Conservation (phyloP, 2,113 vertebrate species). For the Sciurus niger region DNA sequence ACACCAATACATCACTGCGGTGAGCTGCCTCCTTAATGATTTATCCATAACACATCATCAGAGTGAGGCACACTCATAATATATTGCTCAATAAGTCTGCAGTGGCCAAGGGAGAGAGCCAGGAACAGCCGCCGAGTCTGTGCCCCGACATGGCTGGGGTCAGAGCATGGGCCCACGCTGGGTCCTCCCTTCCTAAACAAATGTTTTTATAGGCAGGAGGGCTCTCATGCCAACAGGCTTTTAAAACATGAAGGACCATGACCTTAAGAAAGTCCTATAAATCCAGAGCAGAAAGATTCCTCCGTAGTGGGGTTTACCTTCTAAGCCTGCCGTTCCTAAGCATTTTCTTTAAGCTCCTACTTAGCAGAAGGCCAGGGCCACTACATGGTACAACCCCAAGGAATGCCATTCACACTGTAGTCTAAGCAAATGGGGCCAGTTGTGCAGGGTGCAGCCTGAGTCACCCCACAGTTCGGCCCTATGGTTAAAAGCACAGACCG, state of each 20-base stretch:
- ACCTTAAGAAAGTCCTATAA: slow-evolving; percentile 63
- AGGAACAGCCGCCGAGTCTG: not conserved
- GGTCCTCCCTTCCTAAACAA: slow-evolving; percentile 61
- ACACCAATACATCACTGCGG: slow-evolving; percentile 41
- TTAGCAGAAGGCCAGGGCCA: not conserved
- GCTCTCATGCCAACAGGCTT: slow-evolving; percentile 6
- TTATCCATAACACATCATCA: slow-evolving; percentile 79
- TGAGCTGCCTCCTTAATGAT: slow-evolving; percentile 75
- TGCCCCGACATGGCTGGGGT: slow-evolving; percentile 55
- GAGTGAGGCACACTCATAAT: slow-evolving; percentile 64
- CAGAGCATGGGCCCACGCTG: not conserved
- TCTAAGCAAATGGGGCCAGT: not conserved
- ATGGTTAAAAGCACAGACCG: not conserved
- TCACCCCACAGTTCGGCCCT: not conserved
- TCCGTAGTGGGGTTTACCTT: not conserved
- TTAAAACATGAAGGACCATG: slow-evolving; percentile 41
- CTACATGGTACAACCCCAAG: not conserved
- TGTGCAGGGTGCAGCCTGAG: not conserved
- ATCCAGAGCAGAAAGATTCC: slow-evolving; percentile 45
- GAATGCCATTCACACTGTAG: fast-evolving
- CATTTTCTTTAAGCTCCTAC: not conserved
- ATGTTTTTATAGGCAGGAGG: slow-evolving; percentile 57
- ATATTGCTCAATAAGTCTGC: slow-evolving; percentile 56
- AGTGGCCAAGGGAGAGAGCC: slow-evolving; percentile 49
- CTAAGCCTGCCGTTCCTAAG: not conserved